Evolutionary conservation across 2,888 invertebrate genomes (phyloP).

Genomic region (Dynastes grantii): DNA sequence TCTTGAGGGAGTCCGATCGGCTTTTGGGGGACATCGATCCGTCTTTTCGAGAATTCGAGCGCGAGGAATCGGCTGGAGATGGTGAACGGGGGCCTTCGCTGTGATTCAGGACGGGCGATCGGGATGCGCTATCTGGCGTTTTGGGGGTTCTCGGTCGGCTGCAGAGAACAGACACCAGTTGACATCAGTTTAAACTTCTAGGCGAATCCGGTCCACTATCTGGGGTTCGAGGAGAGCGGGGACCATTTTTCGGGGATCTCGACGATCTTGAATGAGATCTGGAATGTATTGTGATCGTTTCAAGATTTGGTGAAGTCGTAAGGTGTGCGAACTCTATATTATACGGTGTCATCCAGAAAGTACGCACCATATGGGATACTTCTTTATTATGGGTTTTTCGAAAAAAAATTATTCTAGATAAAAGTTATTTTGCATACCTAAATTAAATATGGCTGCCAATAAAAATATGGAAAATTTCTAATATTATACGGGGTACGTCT

Average conservation of each 20-base stretch:
- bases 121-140: conserved; percentile 50
- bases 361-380: no score
- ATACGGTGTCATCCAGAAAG: no score
- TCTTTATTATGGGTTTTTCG: no score
- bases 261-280: conserved; percentile 29
- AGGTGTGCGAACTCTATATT: no score
- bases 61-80: conserved; percentile 55
- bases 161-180: conserved; percentile 30
- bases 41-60: conserved; percentile 36
- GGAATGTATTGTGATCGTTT: no score
- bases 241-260: conserved; percentile 45
- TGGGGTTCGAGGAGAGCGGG: conserved; percentile 55
- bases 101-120: conserved; percentile 37
- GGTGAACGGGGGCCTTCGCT: conserved; percentile 54
- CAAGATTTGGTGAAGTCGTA: no score
- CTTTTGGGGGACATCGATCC: conserved; percentile 47
- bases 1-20: conserved; percentile 46
- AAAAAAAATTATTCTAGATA: no score
- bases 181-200: conserved; percentile 37
- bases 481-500: no score
- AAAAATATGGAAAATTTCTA: no score
- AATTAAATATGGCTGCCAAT: no score
- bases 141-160: conserved; percentile 52
- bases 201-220: conserved; percentile 59
- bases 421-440: no score